Percentiles rank a stretch among this genome's conserved stretches.
Conservation (phyloP, 2,888 invertebrate genomes). For the Xanthia togata region DNA sequence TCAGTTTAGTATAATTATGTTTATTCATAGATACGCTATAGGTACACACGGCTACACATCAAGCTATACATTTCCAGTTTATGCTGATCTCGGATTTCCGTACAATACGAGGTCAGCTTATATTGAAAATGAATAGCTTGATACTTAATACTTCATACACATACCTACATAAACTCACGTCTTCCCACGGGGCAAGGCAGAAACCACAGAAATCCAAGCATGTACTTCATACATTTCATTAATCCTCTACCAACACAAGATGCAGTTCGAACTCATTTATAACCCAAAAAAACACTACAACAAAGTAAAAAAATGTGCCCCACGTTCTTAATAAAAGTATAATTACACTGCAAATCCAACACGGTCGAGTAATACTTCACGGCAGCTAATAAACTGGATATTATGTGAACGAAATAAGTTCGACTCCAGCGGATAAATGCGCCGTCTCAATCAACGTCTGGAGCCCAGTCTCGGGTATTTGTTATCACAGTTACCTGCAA, state of each 20-base stretch:
- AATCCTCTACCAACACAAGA: not conserved
- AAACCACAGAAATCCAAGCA: not conserved
- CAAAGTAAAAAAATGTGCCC: slow-evolving; percentile 38
- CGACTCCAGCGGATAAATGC: slow-evolving; percentile 77
- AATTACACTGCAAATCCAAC: slow-evolving; percentile 63
- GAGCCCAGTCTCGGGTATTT: slow-evolving; percentile 73
- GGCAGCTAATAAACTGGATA: slow-evolving; percentile 80
- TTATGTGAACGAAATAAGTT: slow-evolving; percentile 76
- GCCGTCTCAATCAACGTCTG: slow-evolving; percentile 81
- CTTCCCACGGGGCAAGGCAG: not conserved
- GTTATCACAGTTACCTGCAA: slow-evolving; percentile 74
- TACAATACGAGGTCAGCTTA: no score
- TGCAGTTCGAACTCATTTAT: not conserved
- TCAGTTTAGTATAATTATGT: not conserved
- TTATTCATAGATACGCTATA: no score
- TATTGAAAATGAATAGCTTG: no score
- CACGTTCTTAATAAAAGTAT: slow-evolving; percentile 59
- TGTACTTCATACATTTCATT: not conserved
- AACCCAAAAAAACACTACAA: not conserved
- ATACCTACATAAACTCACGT: not conserved
- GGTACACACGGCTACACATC: no score
- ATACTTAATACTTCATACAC: not conserved
- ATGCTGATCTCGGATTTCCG: no score
- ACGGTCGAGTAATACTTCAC: slow-evolving; percentile 71
- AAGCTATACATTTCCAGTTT: no score